A percentile compares a stretch with the other conserved stretches of the same genome.
Conservation (phyloP, 2,888 invertebrate genomes). For the Dynastes grantii region DNA sequence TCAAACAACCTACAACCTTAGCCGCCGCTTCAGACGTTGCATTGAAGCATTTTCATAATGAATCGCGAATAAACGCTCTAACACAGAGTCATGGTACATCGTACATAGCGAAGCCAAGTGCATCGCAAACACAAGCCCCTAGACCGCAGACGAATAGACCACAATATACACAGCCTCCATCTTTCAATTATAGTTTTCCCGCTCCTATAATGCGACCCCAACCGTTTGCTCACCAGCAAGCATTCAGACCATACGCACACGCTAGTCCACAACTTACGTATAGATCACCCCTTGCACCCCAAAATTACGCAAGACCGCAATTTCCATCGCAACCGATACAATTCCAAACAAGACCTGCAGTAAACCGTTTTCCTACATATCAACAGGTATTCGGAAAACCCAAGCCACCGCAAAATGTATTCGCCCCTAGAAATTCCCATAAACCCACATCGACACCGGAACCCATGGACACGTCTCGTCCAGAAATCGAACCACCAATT, state of each 20-base stretch:
- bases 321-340: conserved; percentile 1
- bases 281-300: neutral
- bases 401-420: neutral
- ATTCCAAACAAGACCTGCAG: neutral
- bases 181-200: too few relatives aligned
- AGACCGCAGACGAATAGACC: too few relatives aligned
- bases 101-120: neutral
- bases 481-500: neutral
- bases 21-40: conserved; percentile 22
- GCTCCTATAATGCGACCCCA: too few relatives aligned
- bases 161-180: too few relatives aligned
- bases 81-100: neutral
- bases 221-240: too few relatives aligned
- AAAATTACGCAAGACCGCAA: neutral
- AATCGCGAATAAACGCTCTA: conserved; percentile 12
- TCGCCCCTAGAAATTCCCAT: neutral
- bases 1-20: conserved; percentile 25
- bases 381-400: neutral
- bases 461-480: neutral
- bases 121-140: neutral
- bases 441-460: neutral
- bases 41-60: conserved; percentile 23
- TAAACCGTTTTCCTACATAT: neutral
- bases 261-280: neutral
- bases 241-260: too few relatives aligned